A percentile compares a stretch with the other conserved stretches of the same genome.
Conservation (phyloP, 2,113 vertebrate genomes). For the Struthio camelus region DNA sequence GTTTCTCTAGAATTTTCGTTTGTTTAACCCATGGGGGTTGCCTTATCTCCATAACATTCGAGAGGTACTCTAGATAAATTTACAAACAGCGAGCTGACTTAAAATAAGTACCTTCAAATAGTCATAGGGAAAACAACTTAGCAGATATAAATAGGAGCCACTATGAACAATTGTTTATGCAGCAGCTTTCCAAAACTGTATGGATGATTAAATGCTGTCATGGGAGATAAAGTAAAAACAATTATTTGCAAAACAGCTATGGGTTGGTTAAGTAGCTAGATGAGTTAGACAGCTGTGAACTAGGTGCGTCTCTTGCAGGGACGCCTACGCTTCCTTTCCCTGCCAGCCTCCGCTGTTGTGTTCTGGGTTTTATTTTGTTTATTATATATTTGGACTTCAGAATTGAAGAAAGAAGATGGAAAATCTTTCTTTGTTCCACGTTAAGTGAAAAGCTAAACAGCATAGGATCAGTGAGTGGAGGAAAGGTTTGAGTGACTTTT, state of each 20-base stretch:
- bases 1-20: not conserved
- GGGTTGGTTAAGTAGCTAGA: not conserved
- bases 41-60: not conserved
- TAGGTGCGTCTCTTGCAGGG: not conserved
- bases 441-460: not conserved
- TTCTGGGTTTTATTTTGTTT: not conserved
- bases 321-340: not conserved
- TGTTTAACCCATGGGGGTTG: not conserved
- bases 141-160: not conserved
- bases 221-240: conserved; percentile 23
- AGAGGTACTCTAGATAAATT: not conserved
- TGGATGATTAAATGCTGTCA: conserved; percentile 33
- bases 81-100: not conserved
- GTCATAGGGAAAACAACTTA: not conserved
- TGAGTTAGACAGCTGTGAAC: not conserved
- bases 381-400: not conserved
- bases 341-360: not conserved
- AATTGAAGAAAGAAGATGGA: not conserved
- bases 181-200: conserved; percentile 19
- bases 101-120: not conserved
- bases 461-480: not conserved
- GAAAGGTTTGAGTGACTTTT: not conserved
- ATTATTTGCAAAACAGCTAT: not conserved
- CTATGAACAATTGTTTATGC: not conserved
- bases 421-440: not conserved